Percentiles rank a stretch among this genome's conserved stretches.
Conservation (phyloP, 64 coral and sea anemone species). For the Pocillopora damicornis region DNA sequence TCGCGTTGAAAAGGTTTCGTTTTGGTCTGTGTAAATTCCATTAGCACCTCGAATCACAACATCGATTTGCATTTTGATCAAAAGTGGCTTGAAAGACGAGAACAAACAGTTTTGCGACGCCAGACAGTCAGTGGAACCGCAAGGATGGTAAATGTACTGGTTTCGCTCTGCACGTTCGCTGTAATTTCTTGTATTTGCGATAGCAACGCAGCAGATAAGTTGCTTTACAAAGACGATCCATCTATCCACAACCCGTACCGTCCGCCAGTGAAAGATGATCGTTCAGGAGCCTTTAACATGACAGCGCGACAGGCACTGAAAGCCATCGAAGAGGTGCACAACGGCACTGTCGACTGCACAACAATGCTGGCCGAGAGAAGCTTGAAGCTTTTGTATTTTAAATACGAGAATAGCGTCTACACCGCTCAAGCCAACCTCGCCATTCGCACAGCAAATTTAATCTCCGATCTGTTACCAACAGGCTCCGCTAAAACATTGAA, state of each 20-base stretch:
- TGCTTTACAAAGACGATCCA: slow-evolving; percentile 32
- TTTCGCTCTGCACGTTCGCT: background rate
- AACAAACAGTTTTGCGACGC: background rate
- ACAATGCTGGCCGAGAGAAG: slow-evolving; percentile 65
- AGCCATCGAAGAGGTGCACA: slow-evolving; percentile 73
- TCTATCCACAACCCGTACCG: slow-evolving; percentile 67
- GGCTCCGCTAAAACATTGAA: slow-evolving; percentile 39
- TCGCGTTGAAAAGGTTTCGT: slow-evolving; percentile 14
- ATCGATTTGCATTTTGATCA: background rate
- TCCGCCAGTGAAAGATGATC: slow-evolving; percentile 41
- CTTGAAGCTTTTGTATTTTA: slow-evolving; percentile 69
- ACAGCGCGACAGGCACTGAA: slow-evolving; percentile 64
- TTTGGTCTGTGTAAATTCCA: slow-evolving; percentile 6
- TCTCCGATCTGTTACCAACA: slow-evolving; percentile 70
- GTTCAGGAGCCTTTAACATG: slow-evolving; percentile 65
- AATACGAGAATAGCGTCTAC: slow-evolving; percentile 82
- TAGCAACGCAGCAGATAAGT: background rate
- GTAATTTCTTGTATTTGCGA: background rate
- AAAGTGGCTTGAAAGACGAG: background rate
- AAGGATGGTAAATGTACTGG: background rate
- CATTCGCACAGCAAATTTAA: slow-evolving; percentile 75
- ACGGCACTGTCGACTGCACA: slow-evolving; percentile 63
- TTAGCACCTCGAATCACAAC: background rate
- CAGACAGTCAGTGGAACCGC: background rate
- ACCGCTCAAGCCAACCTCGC: slow-evolving; percentile 64